Conservation (phyloP, 2,113 vertebrate species). For the Lophura nycthemera region DNA sequence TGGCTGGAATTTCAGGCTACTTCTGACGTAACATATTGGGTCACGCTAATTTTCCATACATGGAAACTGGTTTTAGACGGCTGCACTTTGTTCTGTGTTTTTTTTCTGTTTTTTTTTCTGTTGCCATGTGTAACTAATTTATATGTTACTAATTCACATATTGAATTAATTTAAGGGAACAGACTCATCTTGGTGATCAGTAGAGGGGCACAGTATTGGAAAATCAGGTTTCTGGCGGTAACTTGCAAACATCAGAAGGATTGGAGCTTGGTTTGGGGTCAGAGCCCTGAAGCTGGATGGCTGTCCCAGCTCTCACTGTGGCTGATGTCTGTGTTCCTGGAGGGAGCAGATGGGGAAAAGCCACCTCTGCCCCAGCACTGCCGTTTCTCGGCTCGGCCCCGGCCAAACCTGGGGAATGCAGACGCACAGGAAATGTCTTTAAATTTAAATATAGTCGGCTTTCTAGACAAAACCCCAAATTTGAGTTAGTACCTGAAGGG, state of each 20-base stretch:
- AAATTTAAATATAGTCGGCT: slow-evolving; percentile 55
- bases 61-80: neutral
- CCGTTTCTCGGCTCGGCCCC: neutral
- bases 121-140: slow-evolving; percentile 73
- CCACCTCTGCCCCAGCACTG: neutral
- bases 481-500: slow-evolving; percentile 59
- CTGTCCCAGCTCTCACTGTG: neutral
- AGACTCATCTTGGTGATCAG: slow-evolving; percentile 35
- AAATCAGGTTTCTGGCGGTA: slow-evolving; percentile 6
- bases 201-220: slow-evolving; percentile 45
- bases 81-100: neutral
- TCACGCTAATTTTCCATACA: neutral
- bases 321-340: slow-evolving; percentile 41
- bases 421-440: slow-evolving; percentile 50
- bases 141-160: slow-evolving; percentile 62
- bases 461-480: slow-evolving; percentile 64
- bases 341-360: neutral
- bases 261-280: neutral
- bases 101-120: slow-evolving; percentile 27
- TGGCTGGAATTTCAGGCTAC: neutral
- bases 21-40: neutral
- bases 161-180: slow-evolving; percentile 72
- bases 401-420: slow-evolving; percentile 57
- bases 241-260: neutral
- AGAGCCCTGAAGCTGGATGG: neutral